Evolutionary conservation across 2,797 vertebrate genomes (phyloP).

Genomic region (Pseudotriccus pelzelni): DNA sequence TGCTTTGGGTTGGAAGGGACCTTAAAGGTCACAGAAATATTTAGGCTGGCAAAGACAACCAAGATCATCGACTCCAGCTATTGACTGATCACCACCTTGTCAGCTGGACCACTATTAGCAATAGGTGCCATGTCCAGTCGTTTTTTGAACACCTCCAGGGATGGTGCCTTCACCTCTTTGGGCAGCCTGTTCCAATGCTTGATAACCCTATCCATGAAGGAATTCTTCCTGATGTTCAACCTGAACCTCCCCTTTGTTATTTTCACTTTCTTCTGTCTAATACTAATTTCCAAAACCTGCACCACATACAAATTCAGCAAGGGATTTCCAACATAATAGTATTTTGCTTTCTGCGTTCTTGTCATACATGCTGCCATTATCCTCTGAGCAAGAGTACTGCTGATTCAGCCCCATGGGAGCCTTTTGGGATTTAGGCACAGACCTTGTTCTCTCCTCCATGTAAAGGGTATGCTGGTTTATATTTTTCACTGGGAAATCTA

Average conservation of each 20-base stretch:
- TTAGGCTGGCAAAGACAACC: not conserved
- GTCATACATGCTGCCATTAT: not conserved
- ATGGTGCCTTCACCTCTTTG: not conserved
- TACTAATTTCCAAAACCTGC: not conserved
- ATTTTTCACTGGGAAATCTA: not conserved
- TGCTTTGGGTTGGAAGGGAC: not conserved
- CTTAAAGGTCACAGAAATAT: not conserved
- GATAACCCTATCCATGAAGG: not conserved
- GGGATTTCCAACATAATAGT: not conserved
- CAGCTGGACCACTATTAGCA: not conserved
- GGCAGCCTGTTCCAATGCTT: not conserved
- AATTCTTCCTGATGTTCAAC: not conserved
- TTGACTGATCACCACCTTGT: not conserved
- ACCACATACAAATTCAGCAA: not conserved
- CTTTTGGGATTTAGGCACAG: not conserved
- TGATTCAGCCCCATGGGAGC: not conserved
- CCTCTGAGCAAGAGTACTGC: not conserved
- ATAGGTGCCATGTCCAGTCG: not conserved
- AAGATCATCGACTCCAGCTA: accelerated
- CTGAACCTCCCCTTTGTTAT: not conserved
- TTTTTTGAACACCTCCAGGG: not conserved
- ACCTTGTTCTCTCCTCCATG: not conserved
- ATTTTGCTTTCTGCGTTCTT: not conserved
- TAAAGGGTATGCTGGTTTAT: not conserved
- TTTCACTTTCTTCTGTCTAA: not conserved